Evolutionary conservation across 2,888 invertebrate species (phyloP).

Genomic region (Crepidodera aurea): DNA sequence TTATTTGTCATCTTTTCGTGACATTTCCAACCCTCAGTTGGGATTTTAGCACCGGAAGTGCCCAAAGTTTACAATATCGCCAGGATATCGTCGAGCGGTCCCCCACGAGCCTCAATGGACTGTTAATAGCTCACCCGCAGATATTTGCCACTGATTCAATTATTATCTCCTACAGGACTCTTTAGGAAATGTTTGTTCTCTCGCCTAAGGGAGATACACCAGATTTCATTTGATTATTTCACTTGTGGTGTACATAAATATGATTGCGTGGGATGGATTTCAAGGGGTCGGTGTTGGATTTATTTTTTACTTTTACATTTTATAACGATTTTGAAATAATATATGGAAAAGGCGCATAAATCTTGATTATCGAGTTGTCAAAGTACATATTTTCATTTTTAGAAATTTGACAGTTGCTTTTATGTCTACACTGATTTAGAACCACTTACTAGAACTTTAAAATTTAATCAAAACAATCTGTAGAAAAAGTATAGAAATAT

Average conservation of each 20-base stretch:
- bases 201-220: conserved; percentile 26
- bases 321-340: too few relatives aligned
- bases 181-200: conserved; percentile 37
- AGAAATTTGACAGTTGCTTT: too few relatives aligned
- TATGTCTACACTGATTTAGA: too few relatives aligned
- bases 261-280: background rate
- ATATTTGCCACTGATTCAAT: conserved; percentile 47
- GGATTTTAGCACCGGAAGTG: background rate
- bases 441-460: too few relatives aligned
- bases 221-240: conserved; percentile 27
- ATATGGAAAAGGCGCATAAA: too few relatives aligned
- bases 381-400: too few relatives aligned
- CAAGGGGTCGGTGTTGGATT: background rate
- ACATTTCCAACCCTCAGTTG: background rate
- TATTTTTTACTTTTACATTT: too few relatives aligned
- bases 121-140: conserved; percentile 30
- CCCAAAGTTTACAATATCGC: background rate
- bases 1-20: too few relatives aligned
- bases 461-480: too few relatives aligned
- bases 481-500: too few relatives aligned
- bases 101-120: conserved; percentile 4
- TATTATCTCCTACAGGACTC: conserved; percentile 48
- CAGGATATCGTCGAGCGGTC: background rate
- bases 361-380: too few relatives aligned
- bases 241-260: conserved; percentile 6